Evolutionary conservation across 2,888 invertebrate species (phyloP), one percentile per base, ranked within the genome.

Genomic region (Odontocerum albicorne): DNA sequence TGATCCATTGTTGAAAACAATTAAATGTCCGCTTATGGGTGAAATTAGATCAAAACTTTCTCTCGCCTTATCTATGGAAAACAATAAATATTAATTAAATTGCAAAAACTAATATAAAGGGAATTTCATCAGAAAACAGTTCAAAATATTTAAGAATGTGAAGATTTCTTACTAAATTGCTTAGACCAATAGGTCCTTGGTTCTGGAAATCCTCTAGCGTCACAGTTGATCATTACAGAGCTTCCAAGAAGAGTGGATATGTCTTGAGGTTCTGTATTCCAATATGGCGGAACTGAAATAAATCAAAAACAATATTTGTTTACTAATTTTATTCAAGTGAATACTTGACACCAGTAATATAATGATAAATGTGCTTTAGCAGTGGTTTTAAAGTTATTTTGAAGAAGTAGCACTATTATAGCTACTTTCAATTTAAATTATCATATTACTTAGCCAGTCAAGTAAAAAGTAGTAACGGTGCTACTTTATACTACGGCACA

Each of bases 161-260:
- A n/a, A n/a, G n/a, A n/a, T n/a, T n/a, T n/a, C n/a, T n/a, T 75
- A 85, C 86, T 85, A 69, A 85, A 79, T 64, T 86, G 86, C 67
- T 87, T 87, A 52, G 86, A 83, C 88, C 88, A 88, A 64, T 82
- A 84, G 67, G 87, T 84, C 60, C 79, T 75, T 17, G 91, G 90
- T 61, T 82, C 75, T 8, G 92, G 92, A 73, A 87, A 90, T 55
- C 92, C 92, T 63, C 85, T 82, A 2, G 90, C 90, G 66, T 85
- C 84, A 67, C 92, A 92, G 68, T 86, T 85, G 60, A 92, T 81
- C 55, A 85, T 82, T 54, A 88, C 80, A 45, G 85, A 81, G 62
- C 87, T 85, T 62, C 90, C 90, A 13, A 88, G 77, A 63, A 90
- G 79, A 40, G 87, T 85, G 53, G 87, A 84, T 44, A 83, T 79